Evolutionary conservation across 2,888 invertebrate genomes (phyloP).

Genomic region (Nephrocerus scutellatus): DNA sequence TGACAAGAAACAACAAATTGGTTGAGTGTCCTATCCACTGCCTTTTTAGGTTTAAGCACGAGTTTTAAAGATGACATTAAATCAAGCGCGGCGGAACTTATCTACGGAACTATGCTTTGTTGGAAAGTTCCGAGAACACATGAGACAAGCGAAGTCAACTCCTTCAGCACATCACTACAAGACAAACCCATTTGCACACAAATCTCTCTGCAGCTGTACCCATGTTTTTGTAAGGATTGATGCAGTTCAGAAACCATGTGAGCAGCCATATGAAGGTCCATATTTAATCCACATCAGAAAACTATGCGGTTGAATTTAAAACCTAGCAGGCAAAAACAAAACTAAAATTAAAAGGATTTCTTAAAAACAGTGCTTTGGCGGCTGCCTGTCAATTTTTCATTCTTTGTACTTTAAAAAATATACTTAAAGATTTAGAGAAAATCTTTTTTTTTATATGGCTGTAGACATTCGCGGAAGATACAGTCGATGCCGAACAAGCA

Average conservation of each 20-base stretch:
- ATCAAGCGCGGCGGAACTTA: conserved; percentile 7
- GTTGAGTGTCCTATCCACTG: conserved; percentile 6
- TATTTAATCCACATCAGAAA: no score
- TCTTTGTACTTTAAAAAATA: no score
- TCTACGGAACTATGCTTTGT: conserved; percentile 6
- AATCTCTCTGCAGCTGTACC: conserved; percentile 5
- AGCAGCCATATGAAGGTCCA: conserved; percentile 12
- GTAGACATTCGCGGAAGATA: no score
- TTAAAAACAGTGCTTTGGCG: no score
- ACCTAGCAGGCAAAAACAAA: no score
- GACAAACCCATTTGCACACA: conserved; percentile 8
- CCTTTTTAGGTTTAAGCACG: conserved; percentile 30
- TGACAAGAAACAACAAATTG: conserved; percentile 7
- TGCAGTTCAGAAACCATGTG: conserved; percentile 8
- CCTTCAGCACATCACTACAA: conserved; percentile 7
- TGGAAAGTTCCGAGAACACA: conserved; percentile 8
- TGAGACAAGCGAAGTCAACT: conserved; percentile 4
- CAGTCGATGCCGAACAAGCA: no score
- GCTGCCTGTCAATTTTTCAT: no score
- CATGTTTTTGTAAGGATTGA: conserved; percentile 11
- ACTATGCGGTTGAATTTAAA: no score
- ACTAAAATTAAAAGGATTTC: no score
- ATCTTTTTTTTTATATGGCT: no score
- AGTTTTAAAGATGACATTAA: conserved; percentile 29
- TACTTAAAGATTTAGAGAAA: no score